Conservation (phyloP, 2,113 vertebrate genomes). For the Antigone vipio region DNA sequence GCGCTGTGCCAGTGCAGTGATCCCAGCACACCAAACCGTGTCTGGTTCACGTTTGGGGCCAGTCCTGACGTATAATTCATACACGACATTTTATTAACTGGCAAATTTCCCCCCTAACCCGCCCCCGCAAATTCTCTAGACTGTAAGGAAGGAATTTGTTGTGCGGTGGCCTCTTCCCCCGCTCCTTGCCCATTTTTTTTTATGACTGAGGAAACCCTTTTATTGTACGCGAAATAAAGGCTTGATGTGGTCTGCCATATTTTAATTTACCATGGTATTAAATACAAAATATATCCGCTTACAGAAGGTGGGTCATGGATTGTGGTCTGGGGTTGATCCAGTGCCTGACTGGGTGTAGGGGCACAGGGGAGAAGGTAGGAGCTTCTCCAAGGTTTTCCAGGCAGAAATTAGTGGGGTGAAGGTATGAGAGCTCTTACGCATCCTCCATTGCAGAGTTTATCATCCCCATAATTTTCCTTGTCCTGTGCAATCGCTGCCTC, state of each 20-base stretch:
- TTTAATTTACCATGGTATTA: slow-evolving; percentile 58
- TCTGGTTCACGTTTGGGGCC: slow-evolving; percentile 59
- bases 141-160: slow-evolving; percentile 58
- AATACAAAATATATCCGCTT: slow-evolving; percentile 38
- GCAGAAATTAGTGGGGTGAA: neutral
- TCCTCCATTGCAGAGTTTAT: neutral
- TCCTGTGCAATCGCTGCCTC: accelerated
- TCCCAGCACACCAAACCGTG: slow-evolving; percentile 1
- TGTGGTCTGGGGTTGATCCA: slow-evolving; percentile 44
- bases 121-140: slow-evolving; percentile 22
- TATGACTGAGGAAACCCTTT: slow-evolving; percentile 61
- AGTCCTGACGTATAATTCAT: slow-evolving; percentile 33
- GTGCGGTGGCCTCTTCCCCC: slow-evolving; percentile 47
- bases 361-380: neutral
- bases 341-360: neutral
- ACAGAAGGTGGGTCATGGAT: slow-evolving; percentile 15
- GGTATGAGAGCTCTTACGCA: neutral
- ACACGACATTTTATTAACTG: slow-evolving; percentile 57
- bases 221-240: slow-evolving; percentile 51
- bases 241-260: slow-evolving; percentile 58
- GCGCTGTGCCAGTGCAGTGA: neutral
- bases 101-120: slow-evolving; percentile 41
- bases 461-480: neutral
- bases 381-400: neutral
- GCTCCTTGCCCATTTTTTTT: slow-evolving; percentile 43